These are phyloP conservation scores for Formica selysi DNA, from an alignment of 1,140 invertebrate species.

Conservation along the genomic window DNA sequence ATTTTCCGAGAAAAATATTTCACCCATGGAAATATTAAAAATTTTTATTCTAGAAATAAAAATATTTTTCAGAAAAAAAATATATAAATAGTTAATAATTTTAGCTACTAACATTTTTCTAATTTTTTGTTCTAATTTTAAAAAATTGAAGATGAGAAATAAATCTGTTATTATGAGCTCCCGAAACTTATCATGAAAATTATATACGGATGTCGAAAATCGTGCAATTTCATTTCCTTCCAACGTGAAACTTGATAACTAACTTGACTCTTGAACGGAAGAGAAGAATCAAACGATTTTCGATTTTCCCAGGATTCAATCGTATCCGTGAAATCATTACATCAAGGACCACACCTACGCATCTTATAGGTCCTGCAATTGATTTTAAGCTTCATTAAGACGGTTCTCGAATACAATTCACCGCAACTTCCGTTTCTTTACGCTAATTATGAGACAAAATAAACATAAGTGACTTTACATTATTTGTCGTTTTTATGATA, in stretches of 20 bases:
- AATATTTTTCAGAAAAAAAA: no score
- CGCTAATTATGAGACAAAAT: conserved; percentile 32
- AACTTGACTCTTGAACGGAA: not conserved
- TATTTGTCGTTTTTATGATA: conserved; percentile 19
- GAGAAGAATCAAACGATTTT: not conserved
- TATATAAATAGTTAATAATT: no score
- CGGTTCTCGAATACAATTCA: conserved; percentile 8
- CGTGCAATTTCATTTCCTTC: conserved; percentile 66
- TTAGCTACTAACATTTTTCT: no score
- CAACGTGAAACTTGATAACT: not conserved
- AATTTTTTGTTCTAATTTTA: not conserved
- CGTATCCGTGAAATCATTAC: conserved; percentile 67
- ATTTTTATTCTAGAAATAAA: no score
- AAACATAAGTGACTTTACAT: conserved; percentile 33
- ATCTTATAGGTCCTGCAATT: conserved; percentile 66
- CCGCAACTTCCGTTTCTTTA: conserved; percentile 13
- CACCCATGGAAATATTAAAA: no score
- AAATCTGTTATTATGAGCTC: not conserved
- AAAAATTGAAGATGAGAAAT: conserved; percentile 18
- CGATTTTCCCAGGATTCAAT: conserved; percentile 5
- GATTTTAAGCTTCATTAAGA: conserved; percentile 78
- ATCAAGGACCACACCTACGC: conserved; percentile 47
- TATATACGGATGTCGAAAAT: conserved; percentile 26
- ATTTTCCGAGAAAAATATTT: no score
- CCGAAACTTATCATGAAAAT: conserved; percentile 6